phyloP scores from a whole-genome alignment of 2,888 invertebrate species.

The Drosophila yooni region DNA sequence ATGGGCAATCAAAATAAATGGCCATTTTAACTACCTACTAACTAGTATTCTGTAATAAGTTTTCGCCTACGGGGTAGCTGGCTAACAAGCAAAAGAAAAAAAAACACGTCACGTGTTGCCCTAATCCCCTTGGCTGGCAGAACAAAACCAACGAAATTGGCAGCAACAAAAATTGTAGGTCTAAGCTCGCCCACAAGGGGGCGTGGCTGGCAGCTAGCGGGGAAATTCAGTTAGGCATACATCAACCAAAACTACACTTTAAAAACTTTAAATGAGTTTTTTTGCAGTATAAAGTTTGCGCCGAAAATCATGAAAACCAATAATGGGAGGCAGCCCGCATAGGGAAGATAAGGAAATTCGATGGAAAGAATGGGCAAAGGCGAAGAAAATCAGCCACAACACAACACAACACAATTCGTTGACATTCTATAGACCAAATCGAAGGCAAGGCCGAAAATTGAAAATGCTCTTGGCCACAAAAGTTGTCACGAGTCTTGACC shows the following conservation, averaged over 20 bases:
- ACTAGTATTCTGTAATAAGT: neutral
- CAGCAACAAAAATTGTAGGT: conserved; percentile 40
- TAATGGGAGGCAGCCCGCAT: neutral
- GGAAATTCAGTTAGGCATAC: conserved; percentile 50
- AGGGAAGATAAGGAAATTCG: conserved; percentile 17
- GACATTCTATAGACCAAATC: conserved; percentile 58
- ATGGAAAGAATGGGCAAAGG: conserved; percentile 5
- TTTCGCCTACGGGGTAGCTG: conserved; percentile 9
- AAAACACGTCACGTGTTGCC: conserved; percentile 64
- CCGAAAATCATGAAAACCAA: conserved; percentile 39
- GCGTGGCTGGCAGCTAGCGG: conserved; percentile 26
- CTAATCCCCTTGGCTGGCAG: conserved; percentile 52
- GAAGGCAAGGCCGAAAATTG: conserved; percentile 42
- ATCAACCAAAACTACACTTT: conserved; percentile 72
- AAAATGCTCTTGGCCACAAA: conserved; percentile 40
- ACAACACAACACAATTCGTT: conserved; percentile 43
- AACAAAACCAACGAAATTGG: conserved; percentile 57
- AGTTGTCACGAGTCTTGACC: conserved; percentile 45
- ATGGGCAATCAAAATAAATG: neutral
- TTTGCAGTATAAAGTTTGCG: conserved; percentile 55
- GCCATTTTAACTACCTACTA: neutral
- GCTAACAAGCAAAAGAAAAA: neutral
- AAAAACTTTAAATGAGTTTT: conserved; percentile 77
- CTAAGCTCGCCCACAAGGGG: conserved; percentile 25
- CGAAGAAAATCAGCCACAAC: conserved; percentile 39